Base-by-base conservation (phyloP, 37 sponge, comb jelly and placozoan species). In the Mnemiopsis leidyi region DNA sequence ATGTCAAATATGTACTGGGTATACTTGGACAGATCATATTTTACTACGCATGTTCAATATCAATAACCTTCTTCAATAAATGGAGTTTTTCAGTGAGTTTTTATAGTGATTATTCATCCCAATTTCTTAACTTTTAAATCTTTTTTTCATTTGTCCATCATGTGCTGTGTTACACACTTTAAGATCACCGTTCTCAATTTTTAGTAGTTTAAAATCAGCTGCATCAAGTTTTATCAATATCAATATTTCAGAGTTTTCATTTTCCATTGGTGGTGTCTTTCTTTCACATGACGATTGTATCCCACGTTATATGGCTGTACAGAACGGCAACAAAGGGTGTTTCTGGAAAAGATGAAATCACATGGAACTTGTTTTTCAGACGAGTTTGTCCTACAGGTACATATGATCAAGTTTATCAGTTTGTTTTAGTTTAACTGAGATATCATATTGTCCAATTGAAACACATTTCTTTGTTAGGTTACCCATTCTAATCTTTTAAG, bases 21-120 rank as follows among this genome's bases (percentile, higher is more conserved):
- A 95, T 95, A 0, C 30, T 95, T 0, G 94, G 93, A 31, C 94
- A 96, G 20, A 94, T 97, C 0, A 24, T 82, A 16, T 94, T 97
- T 36, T 99, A 96, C 94, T 99, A 96, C 90, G 67, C 37, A 9
- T 99, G 97, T 79, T 99, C 99, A 0, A 96, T 97, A 37, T 93
- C 94, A n/a, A 92, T 99, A 3, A 99, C 99, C 0, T 99, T 99
- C 73, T 99, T 97, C 83, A 97, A 97, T 92, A 97, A 97, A 96
- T 97, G 97, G 97, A 93, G 95, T 26, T 94, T 97, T n/a, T 95
- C 95, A 36, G 99, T 97, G 39, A 94, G 96, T 93, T 13, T 20
- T 18, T 48, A 13, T n/a, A n/a, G n/a, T 16, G 32, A 30, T 34
- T n/a, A n/a, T n/a, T n/a, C n/a, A n/a, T n/a, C n/a, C n/a, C n/a